Conservation (phyloP, 2,888 invertebrate genomes). For the Caradrina clavipalpis region DNA sequence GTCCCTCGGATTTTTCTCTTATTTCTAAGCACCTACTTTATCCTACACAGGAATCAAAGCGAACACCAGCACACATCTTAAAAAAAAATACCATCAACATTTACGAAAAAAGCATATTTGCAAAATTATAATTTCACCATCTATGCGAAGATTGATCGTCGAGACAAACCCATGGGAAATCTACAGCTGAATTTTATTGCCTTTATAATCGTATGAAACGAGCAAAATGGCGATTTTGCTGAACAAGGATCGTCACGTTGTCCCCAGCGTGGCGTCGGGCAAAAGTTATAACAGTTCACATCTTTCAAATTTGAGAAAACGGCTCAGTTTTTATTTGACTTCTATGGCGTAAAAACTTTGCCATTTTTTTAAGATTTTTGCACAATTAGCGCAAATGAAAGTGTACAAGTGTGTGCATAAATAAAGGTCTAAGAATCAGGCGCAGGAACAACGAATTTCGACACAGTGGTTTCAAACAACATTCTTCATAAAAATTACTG, state of each 20-base stretch:
- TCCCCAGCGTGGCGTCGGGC: constrained; percentile 25
- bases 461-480: no score
- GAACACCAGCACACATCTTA: background rate
- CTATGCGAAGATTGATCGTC: constrained; percentile 39
- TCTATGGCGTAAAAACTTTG: background rate
- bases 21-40: no score
- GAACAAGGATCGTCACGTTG: constrained; percentile 4
- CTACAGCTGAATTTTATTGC: constrained; percentile 47
- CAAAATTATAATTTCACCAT: constrained; percentile 12
- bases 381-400: no score
- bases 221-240: constrained; percentile 31
- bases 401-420: no score
- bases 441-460: no score
- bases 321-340: background rate
- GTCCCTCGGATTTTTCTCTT: no score
- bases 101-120: constrained; percentile 1
- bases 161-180: constrained; percentile 46
- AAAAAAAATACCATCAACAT: background rate
- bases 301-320: background rate
- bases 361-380: background rate
- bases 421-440: no score
- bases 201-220: constrained; percentile 26
- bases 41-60: background rate
- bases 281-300: constrained; percentile 6
- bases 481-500: no score